Conservation (phyloP, 23 tunicate species). For the Trididemnum nubilum region DNA sequence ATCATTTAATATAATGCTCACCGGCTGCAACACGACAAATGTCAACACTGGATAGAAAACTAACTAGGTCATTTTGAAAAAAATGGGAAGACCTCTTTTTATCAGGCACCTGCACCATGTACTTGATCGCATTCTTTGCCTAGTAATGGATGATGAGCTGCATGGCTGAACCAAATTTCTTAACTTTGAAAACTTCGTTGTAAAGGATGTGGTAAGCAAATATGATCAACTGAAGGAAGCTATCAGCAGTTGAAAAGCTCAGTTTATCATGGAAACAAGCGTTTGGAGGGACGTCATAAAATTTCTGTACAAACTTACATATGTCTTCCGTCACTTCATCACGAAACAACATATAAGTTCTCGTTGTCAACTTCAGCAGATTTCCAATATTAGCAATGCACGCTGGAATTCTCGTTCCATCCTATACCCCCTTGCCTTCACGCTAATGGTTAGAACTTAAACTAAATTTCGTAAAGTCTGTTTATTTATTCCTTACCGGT, state of each 20-base stretch:
- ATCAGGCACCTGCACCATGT: slow-evolving; percentile 18
- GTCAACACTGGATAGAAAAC: slow-evolving; percentile 34
- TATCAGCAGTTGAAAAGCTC: background rate
- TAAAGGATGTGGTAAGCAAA: slow-evolving; percentile 3
- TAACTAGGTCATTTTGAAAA: slow-evolving; percentile 10
- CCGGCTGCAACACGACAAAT: background rate
- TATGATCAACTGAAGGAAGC: slow-evolving; percentile 21
- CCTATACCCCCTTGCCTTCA: background rate
- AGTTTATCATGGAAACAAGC: background rate
- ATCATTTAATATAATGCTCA: background rate
- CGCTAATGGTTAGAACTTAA: background rate
- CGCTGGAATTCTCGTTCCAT: background rate
- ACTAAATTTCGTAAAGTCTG: no score
- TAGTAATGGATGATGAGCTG: slow-evolving; percentile 24
- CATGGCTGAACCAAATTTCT: background rate
- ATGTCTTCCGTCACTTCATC: background rate
- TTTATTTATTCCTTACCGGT: no score
- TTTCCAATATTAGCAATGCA: slow-evolving; percentile 2
- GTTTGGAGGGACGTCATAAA: slow-evolving; percentile 2
- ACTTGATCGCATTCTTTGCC: slow-evolving; percentile 14
- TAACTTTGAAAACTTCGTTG: background rate
- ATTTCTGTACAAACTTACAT: background rate
- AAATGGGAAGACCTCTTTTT: background rate
- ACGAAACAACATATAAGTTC: background rate
- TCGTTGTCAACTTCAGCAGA: background rate